These are phyloP conservation scores for Gymnoscelis rufifasciata DNA, from an alignment of 2,888 invertebrate genomes.

Conservation along the genomic window DNA sequence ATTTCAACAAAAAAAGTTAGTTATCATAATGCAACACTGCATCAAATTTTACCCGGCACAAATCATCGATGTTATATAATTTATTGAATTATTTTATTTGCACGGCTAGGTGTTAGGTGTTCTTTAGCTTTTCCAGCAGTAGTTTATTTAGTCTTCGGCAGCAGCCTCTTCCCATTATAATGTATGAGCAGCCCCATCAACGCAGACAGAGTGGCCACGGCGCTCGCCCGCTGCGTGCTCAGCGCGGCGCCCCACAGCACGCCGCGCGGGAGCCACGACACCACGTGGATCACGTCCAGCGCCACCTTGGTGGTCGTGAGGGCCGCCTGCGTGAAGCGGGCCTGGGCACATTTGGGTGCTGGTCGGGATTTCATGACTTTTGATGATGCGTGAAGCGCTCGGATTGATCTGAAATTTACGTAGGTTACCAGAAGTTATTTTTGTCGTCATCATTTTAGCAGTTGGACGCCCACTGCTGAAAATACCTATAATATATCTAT, in stretches of 20 bases:
- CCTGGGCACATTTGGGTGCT: constrained; percentile 52
- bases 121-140: too few relatives aligned
- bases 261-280: constrained; percentile 88
- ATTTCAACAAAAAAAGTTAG: too few relatives aligned
- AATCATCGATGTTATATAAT: too few relatives aligned
- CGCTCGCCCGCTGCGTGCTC: constrained; percentile 43
- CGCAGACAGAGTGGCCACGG: constrained; percentile 52
- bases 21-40: too few relatives aligned
- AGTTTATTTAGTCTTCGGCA: constrained; percentile 24
- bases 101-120: too few relatives aligned
- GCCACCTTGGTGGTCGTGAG: constrained; percentile 59
- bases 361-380: constrained; percentile 39
- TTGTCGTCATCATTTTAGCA: too few relatives aligned
- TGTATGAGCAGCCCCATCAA: constrained; percentile 55
- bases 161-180: constrained; percentile 53
- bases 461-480: too few relatives aligned
- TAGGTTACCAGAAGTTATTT: too few relatives aligned
- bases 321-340: constrained; percentile 55
- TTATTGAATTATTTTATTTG: too few relatives aligned
- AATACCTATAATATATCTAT: too few relatives aligned
- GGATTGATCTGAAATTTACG: constrained; percentile 49
- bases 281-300: constrained; percentile 87
- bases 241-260: constrained; percentile 89
- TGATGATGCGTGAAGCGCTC: constrained; percentile 48
- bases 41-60: too few relatives aligned